phyloP scores from a whole-genome alignment of 2,797 vertebrate genomes.

The Cyclopterus lumpus region DNA sequence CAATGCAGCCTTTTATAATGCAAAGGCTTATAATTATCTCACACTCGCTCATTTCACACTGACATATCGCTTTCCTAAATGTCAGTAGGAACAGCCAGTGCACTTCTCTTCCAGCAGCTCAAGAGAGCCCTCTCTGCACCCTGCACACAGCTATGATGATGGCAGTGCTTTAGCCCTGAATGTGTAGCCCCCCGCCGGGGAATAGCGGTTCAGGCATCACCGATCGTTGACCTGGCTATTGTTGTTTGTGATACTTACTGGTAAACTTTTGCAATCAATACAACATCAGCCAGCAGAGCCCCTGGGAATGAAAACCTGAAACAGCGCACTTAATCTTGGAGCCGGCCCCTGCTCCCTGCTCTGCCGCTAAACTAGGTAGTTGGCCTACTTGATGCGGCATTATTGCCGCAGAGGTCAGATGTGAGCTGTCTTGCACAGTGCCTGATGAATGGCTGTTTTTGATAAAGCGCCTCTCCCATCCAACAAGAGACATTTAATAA shows the following conservation, averaged over 20 bases:
- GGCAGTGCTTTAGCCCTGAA: slow-evolving; percentile 80
- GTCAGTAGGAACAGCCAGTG: slow-evolving; percentile 86
- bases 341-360: slow-evolving; percentile 93
- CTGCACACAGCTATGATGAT: slow-evolving; percentile 87
- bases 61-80: slow-evolving; percentile 93
- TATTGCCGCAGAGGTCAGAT: slow-evolving; percentile 98
- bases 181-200: slow-evolving; percentile 74
- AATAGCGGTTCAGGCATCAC: slow-evolving; percentile 91
- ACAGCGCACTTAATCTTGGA: slow-evolving; percentile 97
- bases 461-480: slow-evolving; percentile 91
- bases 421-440: slow-evolving; percentile 87
- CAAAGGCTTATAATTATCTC: slow-evolving; percentile 93
- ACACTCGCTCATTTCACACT: slow-evolving; percentile 88
- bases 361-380: slow-evolving; percentile 94
- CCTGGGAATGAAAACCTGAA: slow-evolving; percentile 95
- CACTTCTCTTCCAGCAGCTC: slow-evolving; percentile 77
- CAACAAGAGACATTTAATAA: slow-evolving; percentile 95
- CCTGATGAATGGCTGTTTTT: slow-evolving; percentile 96
- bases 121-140: slow-evolving; percentile 80
- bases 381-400: slow-evolving; percentile 98
- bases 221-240: slow-evolving; percentile 95
- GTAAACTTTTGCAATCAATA: slow-evolving; percentile 99
- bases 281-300: slow-evolving; percentile 91
- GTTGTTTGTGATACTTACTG: slow-evolving; percentile 98
- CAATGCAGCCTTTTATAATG: slow-evolving; percentile 89